Conservation (phyloP, 2,888 invertebrate genomes). For the Trissolcus brochymenae region DNA sequence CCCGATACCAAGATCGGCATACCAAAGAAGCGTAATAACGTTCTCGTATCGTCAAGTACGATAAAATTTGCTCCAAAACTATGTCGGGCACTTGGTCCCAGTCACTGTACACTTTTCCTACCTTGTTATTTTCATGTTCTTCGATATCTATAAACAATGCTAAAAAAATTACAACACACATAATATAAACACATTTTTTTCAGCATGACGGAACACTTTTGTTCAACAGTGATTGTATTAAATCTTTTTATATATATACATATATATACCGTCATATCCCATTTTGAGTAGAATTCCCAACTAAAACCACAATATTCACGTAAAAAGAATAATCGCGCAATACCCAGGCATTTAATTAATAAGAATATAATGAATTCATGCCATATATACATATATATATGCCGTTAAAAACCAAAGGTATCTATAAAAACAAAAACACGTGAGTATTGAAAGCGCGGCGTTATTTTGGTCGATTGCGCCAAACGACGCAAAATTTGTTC, state of each 20-base stretch:
- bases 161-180: conserved; percentile 56
- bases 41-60: conserved; percentile 82
- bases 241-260: background rate
- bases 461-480: background rate
- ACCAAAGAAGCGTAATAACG: conserved; percentile 86
- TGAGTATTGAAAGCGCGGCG: background rate
- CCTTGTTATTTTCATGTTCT: conserved; percentile 73
- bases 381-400: too few relatives aligned
- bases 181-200: background rate
- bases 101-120: conserved; percentile 76
- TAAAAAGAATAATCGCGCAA: too few relatives aligned
- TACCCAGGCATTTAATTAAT: background rate
- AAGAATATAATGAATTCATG: background rate
- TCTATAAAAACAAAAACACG: background rate
- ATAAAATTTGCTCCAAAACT: conserved; percentile 84
- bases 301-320: too few relatives aligned
- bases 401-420: background rate
- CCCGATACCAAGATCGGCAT: conserved; percentile 81
- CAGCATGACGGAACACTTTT: background rate
- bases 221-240: too few relatives aligned
- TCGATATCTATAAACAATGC: conserved; percentile 78
- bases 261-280: background rate
- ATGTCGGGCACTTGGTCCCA: conserved; percentile 86
- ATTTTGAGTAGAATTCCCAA: too few relatives aligned
- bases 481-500: conserved; percentile 12